A percentile compares a stretch with the other conserved stretches of the same genome.
These are phyloP conservation scores for Coenobita brevimanus DNA, from an alignment of 1,140 invertebrate genomes.

Conservation along the genomic window DNA sequence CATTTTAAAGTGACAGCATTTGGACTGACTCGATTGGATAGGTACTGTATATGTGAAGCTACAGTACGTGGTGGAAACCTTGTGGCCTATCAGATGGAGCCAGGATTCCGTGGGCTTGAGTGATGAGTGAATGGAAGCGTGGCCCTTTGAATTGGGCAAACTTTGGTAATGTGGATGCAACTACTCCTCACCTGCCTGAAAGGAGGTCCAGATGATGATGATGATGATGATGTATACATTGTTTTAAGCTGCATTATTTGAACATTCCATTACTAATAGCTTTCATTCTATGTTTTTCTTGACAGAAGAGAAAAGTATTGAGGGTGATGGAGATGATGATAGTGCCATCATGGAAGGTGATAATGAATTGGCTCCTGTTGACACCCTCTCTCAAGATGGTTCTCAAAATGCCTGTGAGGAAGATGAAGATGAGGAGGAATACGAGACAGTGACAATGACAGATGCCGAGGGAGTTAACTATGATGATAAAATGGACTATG, in stretches of 20 bases:
- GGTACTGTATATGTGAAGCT: no score
- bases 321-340: constrained; percentile 18
- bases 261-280: not conserved
- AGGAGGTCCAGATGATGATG: no score
- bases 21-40: no score
- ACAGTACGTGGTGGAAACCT: no score
- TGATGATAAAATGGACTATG: constrained; percentile 70
- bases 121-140: no score
- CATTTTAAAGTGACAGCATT: no score
- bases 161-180: no score
- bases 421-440: constrained; percentile 40
- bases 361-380: constrained; percentile 13
- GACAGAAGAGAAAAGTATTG: constrained; percentile 19
- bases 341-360: not conserved
- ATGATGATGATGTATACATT: not conserved
- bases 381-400: constrained; percentile 26
- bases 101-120: no score
- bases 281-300: not conserved
- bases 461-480: constrained; percentile 47
- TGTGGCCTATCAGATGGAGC: no score
- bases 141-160: no score
- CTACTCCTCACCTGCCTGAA: no score
- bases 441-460: constrained; percentile 30
- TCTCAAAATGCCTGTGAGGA: constrained; percentile 1
- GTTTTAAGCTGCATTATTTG: not conserved